Evolutionary conservation across 2,113 vertebrate species (phyloP).

Genomic region (Myiagra hebetior): DNA sequence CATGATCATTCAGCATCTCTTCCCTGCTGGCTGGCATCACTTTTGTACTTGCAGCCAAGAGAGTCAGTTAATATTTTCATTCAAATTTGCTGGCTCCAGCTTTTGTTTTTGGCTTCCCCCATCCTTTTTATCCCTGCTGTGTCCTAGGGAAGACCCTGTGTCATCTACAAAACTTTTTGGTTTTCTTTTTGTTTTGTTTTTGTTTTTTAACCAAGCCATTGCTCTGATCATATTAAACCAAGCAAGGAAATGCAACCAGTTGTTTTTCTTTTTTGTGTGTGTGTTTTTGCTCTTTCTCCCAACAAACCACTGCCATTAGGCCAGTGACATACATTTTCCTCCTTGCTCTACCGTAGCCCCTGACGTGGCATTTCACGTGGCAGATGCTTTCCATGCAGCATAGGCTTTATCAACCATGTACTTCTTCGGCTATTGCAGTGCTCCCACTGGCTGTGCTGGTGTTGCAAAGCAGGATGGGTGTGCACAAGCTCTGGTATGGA

Average conservation of each 20-base stretch:
- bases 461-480: not conserved
- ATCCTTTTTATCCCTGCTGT: not conserved
- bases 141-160: not conserved
- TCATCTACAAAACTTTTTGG: not conserved
- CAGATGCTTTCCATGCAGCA: not conserved
- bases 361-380: not conserved
- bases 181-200: too few relatives aligned
- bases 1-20: not conserved
- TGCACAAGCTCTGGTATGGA: not conserved
- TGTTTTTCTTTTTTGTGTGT: not conserved
- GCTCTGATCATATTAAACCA: not conserved
- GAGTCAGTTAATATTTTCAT: not conserved
- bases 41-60: not conserved
- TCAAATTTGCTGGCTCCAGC: not conserved
- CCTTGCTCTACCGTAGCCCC: not conserved
- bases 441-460: not conserved
- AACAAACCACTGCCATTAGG: not conserved
- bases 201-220: not conserved
- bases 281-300: not conserved
- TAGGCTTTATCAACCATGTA: not conserved
- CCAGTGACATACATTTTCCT: not conserved
- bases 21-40: constrained; percentile 17
- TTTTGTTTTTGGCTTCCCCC: not conserved
- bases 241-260: not conserved
- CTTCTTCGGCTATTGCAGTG: not conserved